Evolutionary conservation across 2,113 vertebrate genomes (phyloP).

Genomic region (Malurus melanocephalus): DNA sequence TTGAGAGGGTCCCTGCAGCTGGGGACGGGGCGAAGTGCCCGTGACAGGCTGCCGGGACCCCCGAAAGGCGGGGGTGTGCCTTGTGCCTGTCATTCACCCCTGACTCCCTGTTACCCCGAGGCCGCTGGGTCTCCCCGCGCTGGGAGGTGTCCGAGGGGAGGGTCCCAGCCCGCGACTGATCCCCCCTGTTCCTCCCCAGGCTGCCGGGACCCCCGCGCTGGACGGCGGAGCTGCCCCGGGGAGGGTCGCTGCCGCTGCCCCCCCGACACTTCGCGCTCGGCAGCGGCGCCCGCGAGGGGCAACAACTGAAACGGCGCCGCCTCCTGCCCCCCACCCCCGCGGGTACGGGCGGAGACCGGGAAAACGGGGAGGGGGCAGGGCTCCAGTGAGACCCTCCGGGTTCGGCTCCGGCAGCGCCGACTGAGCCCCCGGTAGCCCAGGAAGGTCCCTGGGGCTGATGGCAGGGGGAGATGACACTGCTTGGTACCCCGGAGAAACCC

Average conservation of each 20-base stretch:
- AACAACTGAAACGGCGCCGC: not conserved
- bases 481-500: not conserved
- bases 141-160: not conserved
- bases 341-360: not conserved
- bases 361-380: not conserved
- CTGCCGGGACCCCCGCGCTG: not conserved
- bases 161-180: not conserved
- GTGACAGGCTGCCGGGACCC: not conserved
- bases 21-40: not conserved
- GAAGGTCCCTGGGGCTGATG: not conserved
- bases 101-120: not conserved
- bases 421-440: not conserved
- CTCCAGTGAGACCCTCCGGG: not conserved
- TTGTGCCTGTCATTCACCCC: not conserved
- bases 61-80: not conserved
- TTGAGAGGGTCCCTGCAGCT: not conserved
- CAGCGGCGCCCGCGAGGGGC: not conserved
- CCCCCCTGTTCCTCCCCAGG: not conserved
- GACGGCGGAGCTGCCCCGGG: not conserved
- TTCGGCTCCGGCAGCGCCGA: not conserved
- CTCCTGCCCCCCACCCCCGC: not conserved
- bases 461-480: not conserved
- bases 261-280: not conserved
- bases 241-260: not conserved
- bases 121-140: not conserved